A percentile compares a stretch with the other conserved stretches of the same genome.
These are phyloP conservation scores for Zaprionus ornatus DNA, from an alignment of 1,140 invertebrate species.

Conservation along the genomic window DNA sequence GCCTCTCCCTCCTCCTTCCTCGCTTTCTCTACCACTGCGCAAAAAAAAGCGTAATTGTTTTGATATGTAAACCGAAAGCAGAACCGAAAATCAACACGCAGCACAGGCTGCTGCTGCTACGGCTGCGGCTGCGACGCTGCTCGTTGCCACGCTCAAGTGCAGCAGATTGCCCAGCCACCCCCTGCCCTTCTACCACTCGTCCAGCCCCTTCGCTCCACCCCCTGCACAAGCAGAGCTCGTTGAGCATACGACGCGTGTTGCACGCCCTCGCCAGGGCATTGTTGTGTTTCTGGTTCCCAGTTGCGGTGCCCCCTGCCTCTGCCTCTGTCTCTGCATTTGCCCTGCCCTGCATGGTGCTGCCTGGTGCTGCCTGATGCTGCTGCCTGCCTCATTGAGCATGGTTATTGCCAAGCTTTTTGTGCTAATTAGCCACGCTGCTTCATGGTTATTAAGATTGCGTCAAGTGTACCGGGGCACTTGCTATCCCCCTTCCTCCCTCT, in stretches of 20 bases:
- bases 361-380: too few species aligned
- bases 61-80: constrained; percentile 77
- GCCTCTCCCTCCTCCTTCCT: not conserved
- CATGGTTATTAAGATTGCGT: constrained; percentile 84
- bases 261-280: constrained; percentile 66
- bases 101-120: constrained; percentile 20
- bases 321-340: not conserved
- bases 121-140: not conserved
- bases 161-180: constrained; percentile 36
- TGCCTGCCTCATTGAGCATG: constrained; percentile 80
- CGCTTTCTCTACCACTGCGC: not conserved
- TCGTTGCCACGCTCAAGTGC: constrained; percentile 25
- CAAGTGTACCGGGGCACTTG: constrained; percentile 70
- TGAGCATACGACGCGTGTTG: constrained; percentile 80
- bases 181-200: not conserved
- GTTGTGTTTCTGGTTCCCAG: constrained; percentile 40
- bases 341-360: not conserved
- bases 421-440: constrained; percentile 83
- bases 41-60: constrained; percentile 70
- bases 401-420: constrained; percentile 83
- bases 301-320: not conserved
- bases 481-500: constrained; percentile 28
- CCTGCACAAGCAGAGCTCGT: constrained; percentile 42
- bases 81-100: constrained; percentile 79
- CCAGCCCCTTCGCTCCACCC: not conserved